Evolutionary conservation across 2,797 vertebrate genomes (phyloP).

Genomic region (Prunella strophiata): DNA sequence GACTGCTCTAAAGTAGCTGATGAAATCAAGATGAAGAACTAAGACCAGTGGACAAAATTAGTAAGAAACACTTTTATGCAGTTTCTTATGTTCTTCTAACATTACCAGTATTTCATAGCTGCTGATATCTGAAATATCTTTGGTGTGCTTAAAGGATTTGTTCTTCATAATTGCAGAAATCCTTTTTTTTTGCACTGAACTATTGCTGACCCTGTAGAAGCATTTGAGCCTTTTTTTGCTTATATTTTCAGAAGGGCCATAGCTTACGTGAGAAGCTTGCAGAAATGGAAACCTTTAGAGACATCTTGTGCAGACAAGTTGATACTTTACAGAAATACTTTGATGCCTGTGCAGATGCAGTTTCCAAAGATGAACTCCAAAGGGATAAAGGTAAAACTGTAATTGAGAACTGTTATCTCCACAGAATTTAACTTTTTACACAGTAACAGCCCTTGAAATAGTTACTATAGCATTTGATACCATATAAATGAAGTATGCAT

Average conservation of each 20-base stretch:
- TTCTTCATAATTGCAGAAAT: neutral
- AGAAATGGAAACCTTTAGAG: slow-evolving; percentile 96
- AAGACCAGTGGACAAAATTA: neutral
- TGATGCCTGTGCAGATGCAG: slow-evolving; percentile 88
- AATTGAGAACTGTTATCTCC: neutral
- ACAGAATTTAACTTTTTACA: neutral
- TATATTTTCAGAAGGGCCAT: slow-evolving; percentile 87
- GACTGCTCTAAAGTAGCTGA: neutral
- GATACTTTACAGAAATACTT: slow-evolving; percentile 95
- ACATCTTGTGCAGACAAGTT: slow-evolving; percentile 94
- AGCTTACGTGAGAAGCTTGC: slow-evolving; percentile 92
- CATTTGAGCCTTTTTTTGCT: neutral
- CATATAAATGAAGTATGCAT: neutral
- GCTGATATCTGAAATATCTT: neutral
- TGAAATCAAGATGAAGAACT: neutral
- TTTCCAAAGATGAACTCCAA: slow-evolving; percentile 92
- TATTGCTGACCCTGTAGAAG: neutral
- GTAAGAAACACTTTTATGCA: neutral
- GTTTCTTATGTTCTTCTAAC: neutral
- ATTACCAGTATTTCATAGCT: neutral
- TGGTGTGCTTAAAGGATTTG: neutral
- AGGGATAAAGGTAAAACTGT: slow-evolving; percentile 87
- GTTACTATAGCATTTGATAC: neutral
- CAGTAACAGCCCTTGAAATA: neutral
- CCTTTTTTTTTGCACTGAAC: neutral